A percentile compares a stretch with the other conserved stretches of the same genome.
Evolutionary conservation across 1,140 invertebrate species (phyloP).

Genomic region (Drosophila lowei): DNA sequence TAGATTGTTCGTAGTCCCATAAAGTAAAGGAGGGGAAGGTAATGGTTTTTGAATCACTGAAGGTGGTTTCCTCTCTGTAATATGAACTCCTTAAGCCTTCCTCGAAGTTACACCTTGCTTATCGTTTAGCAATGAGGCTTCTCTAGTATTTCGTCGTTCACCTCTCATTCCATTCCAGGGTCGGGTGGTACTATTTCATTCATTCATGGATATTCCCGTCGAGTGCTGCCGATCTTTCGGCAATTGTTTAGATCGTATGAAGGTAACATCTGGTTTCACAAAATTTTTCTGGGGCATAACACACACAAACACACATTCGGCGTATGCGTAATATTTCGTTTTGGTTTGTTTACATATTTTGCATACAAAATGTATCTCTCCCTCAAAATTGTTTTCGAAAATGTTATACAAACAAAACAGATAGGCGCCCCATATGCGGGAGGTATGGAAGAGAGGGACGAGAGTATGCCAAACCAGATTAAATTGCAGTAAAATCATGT

Average conservation of each 20-base stretch:
- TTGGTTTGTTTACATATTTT: slow-evolving; percentile 50
- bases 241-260: slow-evolving; percentile 40
- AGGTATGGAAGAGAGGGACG: slow-evolving; percentile 3
- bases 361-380: slow-evolving; percentile 31
- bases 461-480: slow-evolving; percentile 60
- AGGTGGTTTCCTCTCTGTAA: too few relatives aligned
- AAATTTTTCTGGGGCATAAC: slow-evolving; percentile 24
- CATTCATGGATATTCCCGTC: slow-evolving; percentile 31
- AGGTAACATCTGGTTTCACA: slow-evolving; percentile 39
- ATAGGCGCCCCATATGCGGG: background rate
- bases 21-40: too few relatives aligned
- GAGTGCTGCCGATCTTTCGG: slow-evolving; percentile 1
- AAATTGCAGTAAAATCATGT: slow-evolving; percentile 78
- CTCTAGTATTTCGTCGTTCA: too few relatives aligned
- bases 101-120: too few relatives aligned
- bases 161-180: slow-evolving; percentile 23
- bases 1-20: too few relatives aligned
- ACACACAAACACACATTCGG: slow-evolving; percentile 19
- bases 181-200: slow-evolving; percentile 25
- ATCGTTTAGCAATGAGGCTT: background rate
- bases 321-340: slow-evolving; percentile 38
- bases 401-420: slow-evolving; percentile 20
- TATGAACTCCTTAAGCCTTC: too few relatives aligned
- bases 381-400: slow-evolving; percentile 48
- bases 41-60: too few relatives aligned